Evolutionary conservation across 1,140 invertebrate genomes (phyloP).

Genomic region (Sarcophaga bullata): DNA sequence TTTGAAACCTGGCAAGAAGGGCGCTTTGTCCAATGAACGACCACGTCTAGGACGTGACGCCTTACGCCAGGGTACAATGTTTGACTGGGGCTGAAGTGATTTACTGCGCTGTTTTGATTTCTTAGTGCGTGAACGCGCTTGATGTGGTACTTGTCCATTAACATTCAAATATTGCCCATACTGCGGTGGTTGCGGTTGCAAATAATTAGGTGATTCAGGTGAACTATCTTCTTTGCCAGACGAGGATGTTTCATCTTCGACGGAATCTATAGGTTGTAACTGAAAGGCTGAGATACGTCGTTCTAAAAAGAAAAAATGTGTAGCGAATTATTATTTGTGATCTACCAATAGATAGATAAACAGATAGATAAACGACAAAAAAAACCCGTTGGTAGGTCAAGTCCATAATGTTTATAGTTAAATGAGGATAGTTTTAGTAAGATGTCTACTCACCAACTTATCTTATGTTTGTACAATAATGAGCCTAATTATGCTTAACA

Average conservation of each 20-base stretch:
- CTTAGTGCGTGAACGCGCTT: conserved; percentile 57
- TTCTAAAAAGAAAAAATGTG: conserved; percentile 49
- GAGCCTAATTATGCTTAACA: too few relatives aligned
- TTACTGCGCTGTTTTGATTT: conserved; percentile 59
- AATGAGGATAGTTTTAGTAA: too few relatives aligned
- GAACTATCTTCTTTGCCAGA: conserved; percentile 62
- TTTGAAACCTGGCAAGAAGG: conserved; percentile 58
- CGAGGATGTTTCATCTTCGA: conserved; percentile 63
- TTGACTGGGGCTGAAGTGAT: conserved; percentile 59
- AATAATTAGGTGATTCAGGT: conserved; percentile 56
- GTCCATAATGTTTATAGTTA: too few relatives aligned
- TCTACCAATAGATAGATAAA: too few relatives aligned
- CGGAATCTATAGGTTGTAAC: conserved; percentile 63
- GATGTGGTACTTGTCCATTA: conserved; percentile 53
- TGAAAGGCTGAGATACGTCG: conserved; percentile 65
- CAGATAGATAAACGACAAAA: too few relatives aligned
- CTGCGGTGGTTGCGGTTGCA: conserved; percentile 51
- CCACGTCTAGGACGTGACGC: conserved; percentile 59
- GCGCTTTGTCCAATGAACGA: conserved; percentile 60
- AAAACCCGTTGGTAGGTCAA: too few relatives aligned
- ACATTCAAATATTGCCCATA: conserved; percentile 59
- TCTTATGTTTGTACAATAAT: too few relatives aligned
- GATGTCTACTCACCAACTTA: too few relatives aligned
- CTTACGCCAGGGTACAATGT: conserved; percentile 62
- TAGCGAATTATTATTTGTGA: not conserved